These are phyloP conservation scores for Euthynnus affinis DNA, from an alignment of 2,797 vertebrate genomes.

Conservation along the genomic window DNA sequence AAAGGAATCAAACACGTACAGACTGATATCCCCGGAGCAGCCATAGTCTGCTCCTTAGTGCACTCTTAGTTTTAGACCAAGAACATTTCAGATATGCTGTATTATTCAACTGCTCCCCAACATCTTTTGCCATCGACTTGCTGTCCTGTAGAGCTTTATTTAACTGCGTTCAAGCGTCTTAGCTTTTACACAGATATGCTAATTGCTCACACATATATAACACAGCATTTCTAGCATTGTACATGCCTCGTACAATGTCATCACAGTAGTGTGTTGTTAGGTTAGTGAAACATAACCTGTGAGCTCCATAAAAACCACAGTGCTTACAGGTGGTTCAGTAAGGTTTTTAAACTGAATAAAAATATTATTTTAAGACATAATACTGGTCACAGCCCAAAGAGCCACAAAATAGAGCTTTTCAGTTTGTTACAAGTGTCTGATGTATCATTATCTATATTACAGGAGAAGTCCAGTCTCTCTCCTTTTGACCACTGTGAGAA, in stretches of 20 bases:
- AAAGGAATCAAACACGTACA: slow-evolving; percentile 42
- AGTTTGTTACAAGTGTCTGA: slow-evolving; percentile 16
- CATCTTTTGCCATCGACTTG: background rate
- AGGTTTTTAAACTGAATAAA: background rate
- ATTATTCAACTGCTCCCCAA: slow-evolving; percentile 38
- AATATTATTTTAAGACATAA: background rate
- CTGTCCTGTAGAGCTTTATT: background rate
- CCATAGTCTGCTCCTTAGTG: slow-evolving; percentile 10
- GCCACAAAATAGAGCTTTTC: slow-evolving; percentile 3
- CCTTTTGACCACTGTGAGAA: slow-evolving; percentile 20
- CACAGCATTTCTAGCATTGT: background rate
- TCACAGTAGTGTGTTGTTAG: background rate
- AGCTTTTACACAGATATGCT: background rate
- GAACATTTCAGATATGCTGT: slow-evolving; percentile 24
- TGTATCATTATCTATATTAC: background rate
- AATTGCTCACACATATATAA: background rate
- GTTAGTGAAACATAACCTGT: background rate
- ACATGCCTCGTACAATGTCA: background rate
- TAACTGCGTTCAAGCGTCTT: background rate
- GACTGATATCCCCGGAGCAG: slow-evolving; percentile 29
- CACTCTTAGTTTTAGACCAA: slow-evolving; percentile 10
- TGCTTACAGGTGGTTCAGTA: background rate
- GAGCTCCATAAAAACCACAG: background rate
- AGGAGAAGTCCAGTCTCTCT: background rate
- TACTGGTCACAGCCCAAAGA: background rate